Evolutionary conservation across 2,113 vertebrate genomes (phyloP).

Genomic region (Noctilio leporinus): DNA sequence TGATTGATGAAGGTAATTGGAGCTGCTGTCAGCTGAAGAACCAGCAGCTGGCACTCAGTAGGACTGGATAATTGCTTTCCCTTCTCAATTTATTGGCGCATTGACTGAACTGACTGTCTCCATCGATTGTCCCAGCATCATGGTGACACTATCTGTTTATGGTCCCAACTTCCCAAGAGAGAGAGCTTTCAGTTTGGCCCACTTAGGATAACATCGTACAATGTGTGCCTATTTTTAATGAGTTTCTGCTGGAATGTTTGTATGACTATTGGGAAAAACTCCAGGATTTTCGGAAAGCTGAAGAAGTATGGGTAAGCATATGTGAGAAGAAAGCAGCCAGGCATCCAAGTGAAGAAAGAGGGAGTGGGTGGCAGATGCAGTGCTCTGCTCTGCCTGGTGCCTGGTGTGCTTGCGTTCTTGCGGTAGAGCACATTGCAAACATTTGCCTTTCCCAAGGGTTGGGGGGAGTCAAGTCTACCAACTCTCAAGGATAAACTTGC

Average conservation of each 20-base stretch:
- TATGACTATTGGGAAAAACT: background rate
- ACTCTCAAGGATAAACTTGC: background rate
- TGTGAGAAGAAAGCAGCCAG: background rate
- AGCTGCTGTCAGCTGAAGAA: background rate
- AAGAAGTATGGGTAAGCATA: background rate
- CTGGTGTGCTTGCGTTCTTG: background rate
- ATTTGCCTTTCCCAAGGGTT: background rate
- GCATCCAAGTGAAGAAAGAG: background rate
- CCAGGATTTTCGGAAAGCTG: background rate
- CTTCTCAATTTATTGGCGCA: background rate
- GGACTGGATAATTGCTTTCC: background rate
- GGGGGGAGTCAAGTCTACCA: background rate
- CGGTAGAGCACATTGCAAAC: background rate
- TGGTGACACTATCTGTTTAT: background rate
- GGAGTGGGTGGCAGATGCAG: fast-evolving
- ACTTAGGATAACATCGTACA: background rate
- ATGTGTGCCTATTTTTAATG: background rate
- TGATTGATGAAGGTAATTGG: constrained; percentile 29
- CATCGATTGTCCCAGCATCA: background rate
- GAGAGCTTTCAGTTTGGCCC: background rate
- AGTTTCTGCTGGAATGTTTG: background rate
- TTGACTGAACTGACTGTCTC: background rate
- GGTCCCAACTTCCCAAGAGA: background rate
- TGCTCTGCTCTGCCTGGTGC: fast-evolving
- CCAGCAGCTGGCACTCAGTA: background rate